Conservation (phyloP, 2,888 invertebrate species). For the Cephus spinipes region DNA sequence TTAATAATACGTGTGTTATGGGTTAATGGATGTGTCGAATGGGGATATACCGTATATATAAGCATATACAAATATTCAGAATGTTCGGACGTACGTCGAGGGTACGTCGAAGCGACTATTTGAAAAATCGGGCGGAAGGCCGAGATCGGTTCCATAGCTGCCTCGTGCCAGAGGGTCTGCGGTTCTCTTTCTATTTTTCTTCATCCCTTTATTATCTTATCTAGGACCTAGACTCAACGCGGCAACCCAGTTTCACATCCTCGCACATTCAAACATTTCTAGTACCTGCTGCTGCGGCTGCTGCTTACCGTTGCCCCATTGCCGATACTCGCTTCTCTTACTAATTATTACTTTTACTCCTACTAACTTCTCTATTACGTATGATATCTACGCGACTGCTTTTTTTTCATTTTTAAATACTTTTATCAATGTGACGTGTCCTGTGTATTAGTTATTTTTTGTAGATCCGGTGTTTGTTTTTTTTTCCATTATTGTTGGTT, state of each 20-base stretch:
- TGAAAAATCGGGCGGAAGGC: conserved; percentile 24
- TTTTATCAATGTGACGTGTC: background rate
- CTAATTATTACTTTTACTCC: conserved; percentile 38
- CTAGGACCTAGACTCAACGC: conserved; percentile 54
- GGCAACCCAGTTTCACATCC: conserved; percentile 59
- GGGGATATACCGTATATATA: background rate
- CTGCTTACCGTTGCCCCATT: conserved; percentile 42
- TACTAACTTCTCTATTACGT: conserved; percentile 34
- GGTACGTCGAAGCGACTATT: background rate
- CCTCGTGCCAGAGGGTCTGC: conserved; percentile 56
- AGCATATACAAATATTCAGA: background rate
- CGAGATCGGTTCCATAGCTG: conserved; percentile 38
- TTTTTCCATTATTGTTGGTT: background rate
- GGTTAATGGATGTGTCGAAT: background rate
- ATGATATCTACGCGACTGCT: conserved; percentile 10
- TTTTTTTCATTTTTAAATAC: background rate
- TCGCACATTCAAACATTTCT: conserved; percentile 49
- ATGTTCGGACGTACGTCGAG: background rate
- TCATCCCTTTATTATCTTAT: conserved; percentile 30
- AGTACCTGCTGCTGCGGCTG: conserved; percentile 43
- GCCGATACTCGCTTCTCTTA: conserved; percentile 28
- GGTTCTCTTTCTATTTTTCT: conserved; percentile 6
- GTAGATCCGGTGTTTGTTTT: background rate
- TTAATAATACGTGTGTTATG: background rate
- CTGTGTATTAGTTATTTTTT: background rate